Base-by-base conservation (phyloP, 2,888 invertebrate species). In the Melikaiella ostensackeni region DNA sequence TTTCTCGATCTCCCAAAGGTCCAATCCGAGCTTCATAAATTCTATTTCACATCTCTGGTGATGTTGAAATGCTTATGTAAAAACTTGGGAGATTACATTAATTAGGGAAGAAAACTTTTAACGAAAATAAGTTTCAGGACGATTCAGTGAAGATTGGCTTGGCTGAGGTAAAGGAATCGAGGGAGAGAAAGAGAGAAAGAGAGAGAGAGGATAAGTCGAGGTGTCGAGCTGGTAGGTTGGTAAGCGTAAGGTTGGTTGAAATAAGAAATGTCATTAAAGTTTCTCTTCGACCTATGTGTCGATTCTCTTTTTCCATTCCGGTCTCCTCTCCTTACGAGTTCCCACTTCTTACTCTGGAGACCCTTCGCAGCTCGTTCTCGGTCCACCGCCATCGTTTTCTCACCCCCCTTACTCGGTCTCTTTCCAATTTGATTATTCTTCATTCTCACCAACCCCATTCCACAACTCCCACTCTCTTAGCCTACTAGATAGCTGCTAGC, bases 21-120 rank as follows among this genome's bases (percentile, higher is more conserved):
- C n/a, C 55, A 21, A 55, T 55, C 3, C n/a, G 4, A 4, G 21
- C n/a, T 21, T 55, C 9, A 42, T 11, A 42, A 38, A 50, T 70
- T 70, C n/a, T 33, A 55, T 70, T 55, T 70, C 30, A 13, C 9
- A 27, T 70, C 4, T 8, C 27, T 9, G 1, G 27, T 46, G 27
- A 9, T 19, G 50, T 70, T 66, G 46, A 27, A 66, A 30, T 66
- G 19, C 66, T 30, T 50, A 55, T 55, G 30, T 70, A 55, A 55
- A 57, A 75, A 77, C 46, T 75, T 75, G 38, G 74, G 75, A 79
- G 77, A 81, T 81, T 81, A 81, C 81, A 79, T 81, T 81, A 81
- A 77, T 81, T 81, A 81, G 61, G 57, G 55, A 70, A 74, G 57
- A 74, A 79, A 75, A 81, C 74, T 80, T 80, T 63, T 73, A 64